Conservation (phyloP, 2,113 vertebrate genomes). For the Smithornis capensis region DNA sequence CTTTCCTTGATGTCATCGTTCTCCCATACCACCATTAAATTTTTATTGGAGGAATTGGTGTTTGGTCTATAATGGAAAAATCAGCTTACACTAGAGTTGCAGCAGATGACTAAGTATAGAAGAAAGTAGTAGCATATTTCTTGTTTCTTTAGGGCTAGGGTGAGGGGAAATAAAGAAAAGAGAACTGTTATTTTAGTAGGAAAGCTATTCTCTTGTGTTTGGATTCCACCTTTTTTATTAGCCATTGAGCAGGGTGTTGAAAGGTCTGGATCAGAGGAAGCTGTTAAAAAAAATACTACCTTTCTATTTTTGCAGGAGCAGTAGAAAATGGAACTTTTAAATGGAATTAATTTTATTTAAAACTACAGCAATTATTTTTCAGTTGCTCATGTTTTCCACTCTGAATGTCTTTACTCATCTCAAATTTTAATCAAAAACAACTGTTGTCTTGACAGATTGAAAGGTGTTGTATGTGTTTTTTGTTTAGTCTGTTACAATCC, state of each 20-base stretch:
- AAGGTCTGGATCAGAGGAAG: conserved; percentile 51
- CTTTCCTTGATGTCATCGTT: neutral
- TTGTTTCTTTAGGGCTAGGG: neutral
- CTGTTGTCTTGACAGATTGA: neutral
- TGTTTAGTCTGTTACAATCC: neutral
- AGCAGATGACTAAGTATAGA: neutral
- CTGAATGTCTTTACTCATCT: conserved; percentile 18
- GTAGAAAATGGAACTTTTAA: conserved; percentile 40
- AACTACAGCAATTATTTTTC: conserved; percentile 27
- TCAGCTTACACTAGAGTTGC: neutral
- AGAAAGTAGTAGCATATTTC: neutral
- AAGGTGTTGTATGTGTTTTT: neutral
- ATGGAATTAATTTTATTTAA: conserved; percentile 44
- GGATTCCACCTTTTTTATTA: conserved; percentile 27
- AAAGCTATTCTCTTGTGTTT: conserved; percentile 8
- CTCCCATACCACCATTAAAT: neutral
- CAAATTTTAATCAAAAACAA: conserved; percentile 36
- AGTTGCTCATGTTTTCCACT: neutral
- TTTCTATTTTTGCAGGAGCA: conserved; percentile 34
- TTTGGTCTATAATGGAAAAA: neutral
- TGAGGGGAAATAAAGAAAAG: neutral
- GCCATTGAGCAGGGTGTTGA: conserved; percentile 17
- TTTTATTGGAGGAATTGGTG: neutral
- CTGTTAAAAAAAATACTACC: conserved; percentile 40
- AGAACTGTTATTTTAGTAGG: neutral